Evolutionary conservation across 2,888 invertebrate genomes (phyloP).

Genomic region (Nysson spinosus): DNA sequence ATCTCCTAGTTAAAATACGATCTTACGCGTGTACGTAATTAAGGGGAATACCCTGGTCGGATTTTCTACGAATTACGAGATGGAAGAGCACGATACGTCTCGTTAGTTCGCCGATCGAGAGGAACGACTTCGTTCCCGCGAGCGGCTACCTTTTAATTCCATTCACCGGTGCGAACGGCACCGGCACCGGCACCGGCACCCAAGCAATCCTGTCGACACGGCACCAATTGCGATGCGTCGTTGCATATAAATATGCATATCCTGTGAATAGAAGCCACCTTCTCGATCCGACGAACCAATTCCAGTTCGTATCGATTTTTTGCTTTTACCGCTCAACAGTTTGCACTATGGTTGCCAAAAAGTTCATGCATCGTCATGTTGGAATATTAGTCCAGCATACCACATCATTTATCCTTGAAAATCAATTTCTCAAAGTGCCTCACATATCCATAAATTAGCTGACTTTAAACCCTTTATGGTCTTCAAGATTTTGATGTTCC

Average conservation of each 20-base stretch:
- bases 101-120: conserved; percentile 39
- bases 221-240: conserved; percentile 5
- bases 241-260: conserved; percentile 20
- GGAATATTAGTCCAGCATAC: no score
- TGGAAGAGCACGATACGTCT: conserved; percentile 28
- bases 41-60: no score
- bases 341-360: neutral
- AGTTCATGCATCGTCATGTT: no score
- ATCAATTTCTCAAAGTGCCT: no score
- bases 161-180: conserved; percentile 6
- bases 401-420: no score
- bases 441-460: no score
- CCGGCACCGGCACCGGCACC: no score
- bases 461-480: no score
- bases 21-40: neutral
- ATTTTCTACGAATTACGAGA: neutral
- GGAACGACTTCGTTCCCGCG: conserved; percentile 33
- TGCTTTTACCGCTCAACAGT: neutral
- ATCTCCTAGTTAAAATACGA: conserved; percentile 7
- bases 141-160: conserved; percentile 6
- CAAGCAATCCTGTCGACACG: neutral
- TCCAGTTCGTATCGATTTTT: conserved; percentile 18
- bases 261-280: conserved; percentile 16
- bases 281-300: conserved; percentile 40
- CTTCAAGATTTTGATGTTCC: no score